These are phyloP conservation scores for Peucedramus taeniatus DNA, from an alignment of 2,113 vertebrate species.

Conservation along the genomic window DNA sequence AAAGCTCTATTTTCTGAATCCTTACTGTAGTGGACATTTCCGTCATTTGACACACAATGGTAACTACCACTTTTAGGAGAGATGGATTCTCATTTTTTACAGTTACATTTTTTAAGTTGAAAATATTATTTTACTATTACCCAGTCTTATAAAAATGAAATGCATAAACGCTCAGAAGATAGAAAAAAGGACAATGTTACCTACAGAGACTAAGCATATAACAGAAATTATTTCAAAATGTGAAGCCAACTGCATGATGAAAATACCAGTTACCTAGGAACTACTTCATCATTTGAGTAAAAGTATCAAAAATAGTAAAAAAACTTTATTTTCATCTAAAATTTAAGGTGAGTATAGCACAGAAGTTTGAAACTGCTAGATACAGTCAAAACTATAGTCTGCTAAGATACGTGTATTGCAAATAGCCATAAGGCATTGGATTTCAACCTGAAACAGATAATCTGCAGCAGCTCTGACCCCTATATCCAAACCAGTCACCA, in stretches of 20 bases:
- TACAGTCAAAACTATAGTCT: background rate
- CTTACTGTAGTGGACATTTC: background rate
- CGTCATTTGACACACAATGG: background rate
- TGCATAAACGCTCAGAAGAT: background rate
- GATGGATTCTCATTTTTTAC: accelerated
- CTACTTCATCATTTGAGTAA: background rate
- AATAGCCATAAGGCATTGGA: background rate
- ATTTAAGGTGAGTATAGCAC: background rate
- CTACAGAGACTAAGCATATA: background rate
- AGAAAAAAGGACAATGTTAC: background rate
- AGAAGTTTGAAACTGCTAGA: background rate
- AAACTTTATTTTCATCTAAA: background rate
- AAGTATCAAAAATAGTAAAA: background rate
- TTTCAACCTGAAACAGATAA: background rate
- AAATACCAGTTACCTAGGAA: background rate
- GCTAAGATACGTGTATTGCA: background rate
- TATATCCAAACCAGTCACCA: background rate
- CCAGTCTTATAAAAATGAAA: background rate
- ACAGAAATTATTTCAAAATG: background rate
- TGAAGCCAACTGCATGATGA: background rate
- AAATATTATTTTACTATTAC: background rate
- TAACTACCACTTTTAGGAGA: background rate
- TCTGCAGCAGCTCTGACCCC: background rate
- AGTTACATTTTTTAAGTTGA: background rate
- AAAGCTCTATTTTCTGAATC: background rate